phyloP scores from a whole-genome alignment of 2,113 vertebrate species.

The Cynopterus brachyotis region DNA sequence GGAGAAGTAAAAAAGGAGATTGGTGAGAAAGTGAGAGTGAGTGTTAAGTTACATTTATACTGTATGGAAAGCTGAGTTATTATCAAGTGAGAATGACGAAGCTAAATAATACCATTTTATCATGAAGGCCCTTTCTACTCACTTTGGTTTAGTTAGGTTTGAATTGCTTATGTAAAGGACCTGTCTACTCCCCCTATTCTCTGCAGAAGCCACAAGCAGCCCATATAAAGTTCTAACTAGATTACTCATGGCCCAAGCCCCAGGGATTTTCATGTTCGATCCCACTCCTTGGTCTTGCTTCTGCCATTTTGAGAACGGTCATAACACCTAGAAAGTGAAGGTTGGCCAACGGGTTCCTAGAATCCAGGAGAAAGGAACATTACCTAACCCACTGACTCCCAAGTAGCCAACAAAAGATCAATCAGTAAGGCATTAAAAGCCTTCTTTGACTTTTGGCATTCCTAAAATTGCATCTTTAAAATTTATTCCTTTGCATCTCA shows the following conservation, averaged over 20 bases:
- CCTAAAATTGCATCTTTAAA: neutral
- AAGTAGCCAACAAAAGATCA: neutral
- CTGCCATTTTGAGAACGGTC: neutral
- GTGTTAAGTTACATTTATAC: neutral
- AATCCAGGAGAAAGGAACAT: neutral
- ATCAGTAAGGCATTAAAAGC: neutral
- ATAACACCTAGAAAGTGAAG: neutral
- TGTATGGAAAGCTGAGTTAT: neutral
- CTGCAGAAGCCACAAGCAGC: neutral
- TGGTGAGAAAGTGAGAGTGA: neutral
- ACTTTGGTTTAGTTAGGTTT: neutral
- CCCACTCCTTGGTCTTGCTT: neutral
- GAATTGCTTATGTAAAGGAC: neutral
- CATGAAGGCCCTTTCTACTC: neutral
- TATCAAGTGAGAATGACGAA: neutral
- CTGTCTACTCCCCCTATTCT: neutral
- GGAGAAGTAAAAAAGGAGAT: neutral
- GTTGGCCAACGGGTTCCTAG: neutral
- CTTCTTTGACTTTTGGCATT: neutral
- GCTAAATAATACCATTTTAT: neutral
- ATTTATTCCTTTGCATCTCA: neutral
- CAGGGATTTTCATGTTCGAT: neutral
- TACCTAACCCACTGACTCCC: neutral
- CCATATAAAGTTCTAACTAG: neutral
- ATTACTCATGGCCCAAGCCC: neutral